phyloP scores from a whole-genome alignment of 1,140 invertebrate genomes.

The Maniola jurtina region DNA sequence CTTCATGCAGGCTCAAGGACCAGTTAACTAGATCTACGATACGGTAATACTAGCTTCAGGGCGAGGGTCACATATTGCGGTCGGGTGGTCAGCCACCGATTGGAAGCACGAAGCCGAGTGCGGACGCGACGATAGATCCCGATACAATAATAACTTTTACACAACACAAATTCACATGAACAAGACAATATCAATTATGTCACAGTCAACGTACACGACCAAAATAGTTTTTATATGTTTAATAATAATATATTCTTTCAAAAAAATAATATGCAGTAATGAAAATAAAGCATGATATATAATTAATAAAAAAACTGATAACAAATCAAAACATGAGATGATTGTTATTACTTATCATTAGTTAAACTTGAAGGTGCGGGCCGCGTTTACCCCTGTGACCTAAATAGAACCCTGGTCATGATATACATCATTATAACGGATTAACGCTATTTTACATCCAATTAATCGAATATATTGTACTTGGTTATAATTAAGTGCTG shows the following conservation, averaged over 20 bases:
- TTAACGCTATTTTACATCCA: constrained; percentile 22
- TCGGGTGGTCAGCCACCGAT: constrained; percentile 62
- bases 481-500: constrained; percentile 22
- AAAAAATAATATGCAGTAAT: constrained; percentile 52
- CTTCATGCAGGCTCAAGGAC: constrained; percentile 66
- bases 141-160: constrained; percentile 53
- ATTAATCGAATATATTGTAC: constrained; percentile 26
- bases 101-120: constrained; percentile 69
- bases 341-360: not conserved
- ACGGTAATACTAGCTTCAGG: constrained; percentile 61
- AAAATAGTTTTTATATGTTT: constrained; percentile 74
- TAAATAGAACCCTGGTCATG: constrained; percentile 25
- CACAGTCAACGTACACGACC: constrained; percentile 74
- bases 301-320: constrained; percentile 33
- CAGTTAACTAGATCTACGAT: constrained; percentile 65
- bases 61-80: constrained; percentile 65
- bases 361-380: constrained; percentile 55
- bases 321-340: constrained; percentile 29
- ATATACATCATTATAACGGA: constrained; percentile 14
- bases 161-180: constrained; percentile 78
- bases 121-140: constrained; percentile 65
- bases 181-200: constrained; percentile 73
- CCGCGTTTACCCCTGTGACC: constrained; percentile 41
- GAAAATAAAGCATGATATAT: constrained; percentile 63
- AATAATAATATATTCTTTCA: constrained; percentile 30